Base-by-base conservation (phyloP, 2,797 vertebrate genomes). In the Halcyon leucocephala region DNA sequence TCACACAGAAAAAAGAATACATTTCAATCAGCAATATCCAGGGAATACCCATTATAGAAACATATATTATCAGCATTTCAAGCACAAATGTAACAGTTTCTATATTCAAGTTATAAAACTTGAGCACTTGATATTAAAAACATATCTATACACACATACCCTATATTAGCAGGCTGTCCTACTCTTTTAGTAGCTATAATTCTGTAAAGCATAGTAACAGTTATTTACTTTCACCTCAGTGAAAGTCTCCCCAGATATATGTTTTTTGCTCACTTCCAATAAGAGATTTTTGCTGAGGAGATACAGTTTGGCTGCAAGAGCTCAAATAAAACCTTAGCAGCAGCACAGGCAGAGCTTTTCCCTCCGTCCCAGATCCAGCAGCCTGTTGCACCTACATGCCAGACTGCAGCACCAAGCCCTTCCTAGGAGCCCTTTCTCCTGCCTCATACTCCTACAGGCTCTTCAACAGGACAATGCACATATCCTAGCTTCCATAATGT, bases 401-500 rank as follows among this genome's bases (percentile, higher is more conserved):
- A 35, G 41, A 6, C 29, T 29, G 22, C 15, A 58, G 44, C 20
- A 61, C 24, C 9, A 1, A 67, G 12, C 15, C 44, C 44, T 69
- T 37, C 11, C 25, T 25, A 26, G 25, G 15, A 33, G 13, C 73
- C 42, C 33, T 0, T 48, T 66, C 58, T 41, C 48, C 33, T 35
- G 11, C 21, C 35, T 49, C 10, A 1, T 12, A 39, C 14, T 62
- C 7, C 18, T 44, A 1, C 9, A 48, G 8, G 17, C 18, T 44
- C 31, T 70, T 66, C 51, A 37, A 9, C 4, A 21, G 17, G 4
- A 41, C 61, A 18, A 62, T 3, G 10, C 22, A 67, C 0, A 0
- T 0, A 3, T 21, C 5, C 4, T 13, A 14, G 7, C 54, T 44
- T 14, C 3, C 2, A 0, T 7, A 13, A 9, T 5, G 16, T 1